phyloP scores from a whole-genome alignment of 2,113 vertebrate species.

The Acrocephalus kingi region DNA sequence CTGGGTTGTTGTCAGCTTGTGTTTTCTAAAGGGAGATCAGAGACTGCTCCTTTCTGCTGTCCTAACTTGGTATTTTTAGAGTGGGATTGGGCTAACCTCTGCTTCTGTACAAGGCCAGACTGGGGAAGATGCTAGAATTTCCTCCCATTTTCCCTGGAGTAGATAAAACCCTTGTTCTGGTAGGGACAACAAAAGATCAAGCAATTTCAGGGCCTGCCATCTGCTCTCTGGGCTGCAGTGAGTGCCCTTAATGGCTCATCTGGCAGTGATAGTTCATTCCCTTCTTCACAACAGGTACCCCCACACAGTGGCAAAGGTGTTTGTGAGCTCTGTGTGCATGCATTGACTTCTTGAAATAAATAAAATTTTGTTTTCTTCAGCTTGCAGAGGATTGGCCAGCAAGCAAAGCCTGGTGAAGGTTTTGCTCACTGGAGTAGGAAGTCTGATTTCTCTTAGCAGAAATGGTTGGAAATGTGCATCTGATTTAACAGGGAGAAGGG shows the following conservation, averaged over 20 bases:
- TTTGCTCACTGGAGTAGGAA: neutral
- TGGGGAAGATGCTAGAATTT: neutral
- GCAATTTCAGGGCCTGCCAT: neutral
- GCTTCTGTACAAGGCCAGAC: neutral
- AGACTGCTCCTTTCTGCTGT: neutral
- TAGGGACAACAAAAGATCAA: neutral
- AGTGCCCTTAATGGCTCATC: neutral
- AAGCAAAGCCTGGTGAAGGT: neutral
- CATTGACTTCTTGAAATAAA: neutral
- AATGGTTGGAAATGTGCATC: neutral
- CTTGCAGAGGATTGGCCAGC: neutral
- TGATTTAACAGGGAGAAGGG: neutral
- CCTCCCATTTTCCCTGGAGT: neutral
- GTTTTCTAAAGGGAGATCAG: neutral
- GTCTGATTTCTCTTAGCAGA: neutral
- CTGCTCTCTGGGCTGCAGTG: neutral
- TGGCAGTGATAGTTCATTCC: accelerated
- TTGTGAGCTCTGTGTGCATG: neutral
- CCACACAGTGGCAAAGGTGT: neutral
- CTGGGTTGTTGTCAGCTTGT: neutral
- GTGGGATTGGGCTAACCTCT: neutral
- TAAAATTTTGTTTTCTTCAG: neutral
- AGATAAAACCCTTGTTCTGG: neutral
- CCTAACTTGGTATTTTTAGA: neutral
- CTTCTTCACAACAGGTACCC: neutral